phyloP scores from a whole-genome alignment of 2,888 invertebrate species.

The Lordiphosa andalusiaca region DNA sequence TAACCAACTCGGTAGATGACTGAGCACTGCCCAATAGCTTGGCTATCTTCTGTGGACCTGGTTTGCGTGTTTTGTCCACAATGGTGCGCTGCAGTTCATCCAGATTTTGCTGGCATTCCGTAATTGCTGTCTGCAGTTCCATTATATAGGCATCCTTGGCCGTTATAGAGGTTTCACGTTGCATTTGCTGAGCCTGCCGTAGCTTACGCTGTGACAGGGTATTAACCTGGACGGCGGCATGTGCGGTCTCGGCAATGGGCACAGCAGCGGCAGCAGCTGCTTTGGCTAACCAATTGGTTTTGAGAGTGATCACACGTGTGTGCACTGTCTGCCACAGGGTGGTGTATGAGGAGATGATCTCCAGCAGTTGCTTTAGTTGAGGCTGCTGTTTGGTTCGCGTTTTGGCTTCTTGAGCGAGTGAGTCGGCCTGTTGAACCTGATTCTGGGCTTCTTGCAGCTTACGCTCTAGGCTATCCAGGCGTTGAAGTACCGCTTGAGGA shows the following conservation, averaged over 20 bases:
- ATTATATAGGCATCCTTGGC: conserved; percentile 91
- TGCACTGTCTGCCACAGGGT: conserved; percentile 84
- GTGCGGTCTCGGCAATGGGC: conserved; percentile 84
- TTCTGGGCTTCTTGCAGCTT: conserved; percentile 82
- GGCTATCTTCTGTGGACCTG: conserved; percentile 86
- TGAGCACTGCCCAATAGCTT: conserved; percentile 89
- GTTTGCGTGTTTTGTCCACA: conserved; percentile 82
- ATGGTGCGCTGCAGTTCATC: conserved; percentile 85
- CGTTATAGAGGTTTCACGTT: conserved; percentile 86
- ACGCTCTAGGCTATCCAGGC: conserved; percentile 81
- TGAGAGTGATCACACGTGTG: conserved; percentile 81
- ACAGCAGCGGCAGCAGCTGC: conserved; percentile 82
- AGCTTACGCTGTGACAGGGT: conserved; percentile 83
- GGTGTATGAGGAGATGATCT: conserved; percentile 85
- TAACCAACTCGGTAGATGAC: conserved; percentile 89
- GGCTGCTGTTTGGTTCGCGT: conserved; percentile 81
- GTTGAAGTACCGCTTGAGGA: conserved; percentile 60
- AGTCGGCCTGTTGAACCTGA: conserved; percentile 83
- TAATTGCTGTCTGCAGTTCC: conserved; percentile 87
- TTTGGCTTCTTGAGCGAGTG: conserved; percentile 83
- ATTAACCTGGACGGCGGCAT: conserved; percentile 90
- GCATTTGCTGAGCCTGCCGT: conserved; percentile 76
- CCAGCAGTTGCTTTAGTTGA: conserved; percentile 82
- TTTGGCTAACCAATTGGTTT: conserved; percentile 78
- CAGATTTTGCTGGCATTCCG: conserved; percentile 86